Base-by-base conservation (phyloP, 1,140 invertebrate species). In the Bacillus rossius region DNA sequence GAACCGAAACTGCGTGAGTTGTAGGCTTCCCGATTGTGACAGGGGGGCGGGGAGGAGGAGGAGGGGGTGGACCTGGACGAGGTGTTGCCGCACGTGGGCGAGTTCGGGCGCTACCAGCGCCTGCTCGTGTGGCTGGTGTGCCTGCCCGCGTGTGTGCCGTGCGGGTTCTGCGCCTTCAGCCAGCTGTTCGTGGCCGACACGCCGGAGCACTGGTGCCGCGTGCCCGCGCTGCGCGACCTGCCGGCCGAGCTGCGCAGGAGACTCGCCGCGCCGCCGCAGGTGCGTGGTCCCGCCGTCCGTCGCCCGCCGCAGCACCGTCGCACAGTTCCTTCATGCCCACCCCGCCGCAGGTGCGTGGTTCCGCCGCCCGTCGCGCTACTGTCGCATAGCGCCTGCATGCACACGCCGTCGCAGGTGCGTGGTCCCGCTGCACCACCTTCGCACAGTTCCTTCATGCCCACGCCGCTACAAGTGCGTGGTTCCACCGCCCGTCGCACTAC, bases 151-250 rank as follows among this genome's bases (percentile, higher is more conserved):
- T 93, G 91, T 64, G 80, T 94, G 55, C 90, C 91, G 0, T 94
- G 91, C 67, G 91, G 91, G 1, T 93, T 93, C 71, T 89, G 91
- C 70, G 90, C 90, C 1, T 94, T 93, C 71, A 93, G 92, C 74
- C 92, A 94, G 69, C 80, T 92, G 2, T 93, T 93, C 71, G 91
- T 92, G 87, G 82, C 88, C 0, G 86, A 91, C 63, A 81, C 82
- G 19, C 90, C 90, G 0, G 79, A 85, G 29, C 87, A 92, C 73
- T 91, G 89, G 88, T 93, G 91, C 66, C 77, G 73, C 47, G 77
- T 90, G 3, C 87, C 89, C 0, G 80, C 84, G 60, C 71, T 91
- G 16, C 69, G 76, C 40, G 73, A 80, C 67, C 66, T 85, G 47
- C 76, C 80, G 37, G 60, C 79, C 29, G 79, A 84, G 45, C 73